Evolutionary conservation across 2,113 vertebrate genomes (phyloP).

Genomic region (Tylochromis polylepis): DNA sequence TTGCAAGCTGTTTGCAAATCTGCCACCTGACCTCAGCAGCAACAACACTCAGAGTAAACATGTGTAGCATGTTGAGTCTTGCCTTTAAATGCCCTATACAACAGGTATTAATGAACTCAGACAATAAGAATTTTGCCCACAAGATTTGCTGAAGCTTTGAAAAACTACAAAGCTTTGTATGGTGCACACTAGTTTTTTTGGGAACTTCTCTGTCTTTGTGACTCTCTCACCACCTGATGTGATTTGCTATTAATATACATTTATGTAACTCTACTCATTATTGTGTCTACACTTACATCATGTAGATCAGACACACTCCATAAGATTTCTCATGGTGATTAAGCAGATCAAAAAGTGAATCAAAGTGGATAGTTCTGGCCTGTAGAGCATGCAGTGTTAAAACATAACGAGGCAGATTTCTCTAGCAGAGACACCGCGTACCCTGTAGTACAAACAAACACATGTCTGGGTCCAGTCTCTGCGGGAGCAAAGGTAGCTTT

Average conservation of each 20-base stretch:
- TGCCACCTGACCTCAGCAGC: background rate
- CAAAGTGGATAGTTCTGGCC: background rate
- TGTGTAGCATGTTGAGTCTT: background rate
- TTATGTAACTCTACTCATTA: background rate
- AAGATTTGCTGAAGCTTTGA: background rate
- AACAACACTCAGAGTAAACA: background rate
- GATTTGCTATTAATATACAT: background rate
- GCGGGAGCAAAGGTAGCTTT: conserved; percentile 68
- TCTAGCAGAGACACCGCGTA: conserved; percentile 1
- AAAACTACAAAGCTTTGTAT: background rate
- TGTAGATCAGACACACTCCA: background rate
- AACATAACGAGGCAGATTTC: conserved; percentile 18
- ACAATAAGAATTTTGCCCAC: background rate
- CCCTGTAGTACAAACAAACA: conserved; percentile 50
- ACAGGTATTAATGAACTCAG: background rate
- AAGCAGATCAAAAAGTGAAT: conserved; percentile 7
- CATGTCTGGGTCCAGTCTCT: conserved; percentile 9
- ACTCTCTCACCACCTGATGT: background rate
- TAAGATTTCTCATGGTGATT: background rate
- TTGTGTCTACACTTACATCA: background rate
- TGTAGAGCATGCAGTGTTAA: conserved; percentile 17
- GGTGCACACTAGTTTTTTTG: background rate
- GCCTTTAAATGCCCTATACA: background rate
- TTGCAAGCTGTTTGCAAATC: background rate
- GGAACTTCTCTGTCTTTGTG: background rate